Evolutionary conservation across 2,797 vertebrate genomes (phyloP), one percentile per base, ranked within the genome.

Genomic region (Anisognathus igniventris): DNA sequence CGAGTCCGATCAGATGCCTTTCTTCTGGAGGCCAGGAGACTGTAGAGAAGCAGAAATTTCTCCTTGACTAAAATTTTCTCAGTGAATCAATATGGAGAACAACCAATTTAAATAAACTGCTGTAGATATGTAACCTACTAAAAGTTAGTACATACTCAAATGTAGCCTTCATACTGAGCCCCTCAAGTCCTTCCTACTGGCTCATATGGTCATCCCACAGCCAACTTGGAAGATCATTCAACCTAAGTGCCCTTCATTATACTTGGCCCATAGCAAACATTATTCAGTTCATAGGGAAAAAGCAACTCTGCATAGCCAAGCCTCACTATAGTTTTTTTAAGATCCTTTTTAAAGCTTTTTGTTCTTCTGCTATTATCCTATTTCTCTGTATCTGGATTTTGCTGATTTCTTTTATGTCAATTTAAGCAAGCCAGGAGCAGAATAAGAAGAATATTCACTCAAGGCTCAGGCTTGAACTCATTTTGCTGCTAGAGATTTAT

Each of bases 401-500:
- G 72, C 14, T 54, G 71, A 6, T 45, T 57, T 37, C 25, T 64
- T 77, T 47, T 12, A 20, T 61, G 27, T 76, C 25, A 88, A 85
- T 92, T 95, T 67, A 83, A 53, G 37, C 51, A 91, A 82, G 24
- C 15, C 17, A 77, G 68, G 40, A 74, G 25, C 47, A 76, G 60
- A 80, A 76, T 40, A 92, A 88, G 64, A 93, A 72, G 8, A 74
- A 92, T 82, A 92, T 70, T 86, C 66, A 58, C 31, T 94, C 40
- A 84, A 51, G n/a, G 45, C 61, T 92, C 45, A 72, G n/a, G n/a
- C 68, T 78, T 81, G 58, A 94, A 93, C 48, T 84, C 25, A 72
- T 94, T 93, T 92, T 88, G 28, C 48, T 81, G 66, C 73, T 81
- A 90, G 51, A 54, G 70, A 93, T 95, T 94, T 96, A 45, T 62